Evolutionary conservation across 1,140 invertebrate species (phyloP), one percentile per base, ranked within the genome.

Genomic region (Micrasema minimum): DNA sequence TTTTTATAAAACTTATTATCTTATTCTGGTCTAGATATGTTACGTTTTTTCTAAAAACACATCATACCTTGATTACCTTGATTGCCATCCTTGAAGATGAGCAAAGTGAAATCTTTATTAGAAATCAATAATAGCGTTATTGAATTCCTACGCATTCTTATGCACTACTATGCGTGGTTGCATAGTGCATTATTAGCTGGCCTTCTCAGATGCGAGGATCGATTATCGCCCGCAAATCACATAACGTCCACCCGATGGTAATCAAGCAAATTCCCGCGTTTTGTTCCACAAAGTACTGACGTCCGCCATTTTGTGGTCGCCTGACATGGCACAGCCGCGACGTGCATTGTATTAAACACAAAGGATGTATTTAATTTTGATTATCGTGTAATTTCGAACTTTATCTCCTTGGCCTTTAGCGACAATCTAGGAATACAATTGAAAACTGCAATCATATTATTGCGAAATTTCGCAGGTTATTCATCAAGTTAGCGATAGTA

Each of bases 211-310:
- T 37, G 9, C 53, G 14, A 2, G 35, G 53, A 41, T 35, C 18
- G 55, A 59, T 59, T 38, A 59, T 59, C 55, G 55, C 18, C 37
- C 22, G 9, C 18, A 59, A 41, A 41, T 59, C 55, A 59, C 55
- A 41, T 41, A 22, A 38, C 38, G 55, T 59, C 37, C 55, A 59
- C 18, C 35, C 55, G 55, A 59, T 59, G 11, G 55, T 20, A 59
- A 59, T 59, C 55, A 41, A 22, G 9, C 11, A 10, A 22, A 41
- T 59, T 59, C 37, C 55, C 16, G 31, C 55, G 37, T 41, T 59
- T 38, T 59, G 55, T 59, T 22, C 16, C 14, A 38, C 55, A 31
- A 11, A 53, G 18, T 20, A 20, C 46, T n/a, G n/a, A n/a, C n/a
- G n/a, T 31, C 26, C 3, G 7, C 26, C 26, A 2, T 31, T 31